Percentiles rank a stretch among this genome's conserved stretches.
phyloP scores from a whole-genome alignment of 2,888 invertebrate genomes.

The Lasioglossum pauxillum region DNA sequence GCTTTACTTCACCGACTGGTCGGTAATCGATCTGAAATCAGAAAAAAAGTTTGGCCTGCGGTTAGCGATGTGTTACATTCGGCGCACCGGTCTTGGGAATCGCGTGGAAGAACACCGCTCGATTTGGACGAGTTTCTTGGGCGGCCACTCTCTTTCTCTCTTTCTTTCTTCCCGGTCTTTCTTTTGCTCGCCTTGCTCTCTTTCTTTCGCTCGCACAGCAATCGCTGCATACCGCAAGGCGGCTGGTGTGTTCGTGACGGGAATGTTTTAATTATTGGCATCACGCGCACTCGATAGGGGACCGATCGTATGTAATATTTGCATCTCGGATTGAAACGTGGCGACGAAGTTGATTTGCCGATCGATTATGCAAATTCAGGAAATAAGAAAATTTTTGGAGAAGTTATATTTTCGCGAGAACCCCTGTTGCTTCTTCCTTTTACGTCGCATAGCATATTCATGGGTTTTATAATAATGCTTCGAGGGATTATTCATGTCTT shows the following conservation, averaged over 20 bases:
- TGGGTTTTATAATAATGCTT: not conserved
- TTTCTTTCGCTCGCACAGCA: not conserved
- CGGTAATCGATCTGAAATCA: slow-evolving; percentile 70
- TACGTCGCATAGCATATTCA: not conserved
- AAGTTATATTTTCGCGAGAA: not conserved
- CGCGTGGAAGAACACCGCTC: not conserved
- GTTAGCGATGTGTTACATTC: slow-evolving; percentile 42
- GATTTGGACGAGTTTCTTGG: slow-evolving; percentile 2
- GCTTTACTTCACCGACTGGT: slow-evolving; percentile 63
- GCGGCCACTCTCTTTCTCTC: slow-evolving; percentile 3
- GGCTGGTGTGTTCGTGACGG: not conserved
- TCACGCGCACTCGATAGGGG: not conserved
- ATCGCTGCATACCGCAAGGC: not conserved
- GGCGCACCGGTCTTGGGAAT: not conserved
- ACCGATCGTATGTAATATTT: not conserved
- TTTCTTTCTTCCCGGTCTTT: not conserved
- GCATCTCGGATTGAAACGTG: not conserved
- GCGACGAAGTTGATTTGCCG: not conserved
- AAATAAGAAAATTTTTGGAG: not conserved
- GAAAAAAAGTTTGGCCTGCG: slow-evolving; percentile 36
- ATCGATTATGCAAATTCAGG: not conserved
- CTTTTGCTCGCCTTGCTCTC: not conserved
- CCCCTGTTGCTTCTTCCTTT: not conserved
- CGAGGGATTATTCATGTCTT: not conserved
- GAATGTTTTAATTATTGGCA: slow-evolving; percentile 1